These are phyloP conservation scores for Eubucco bourcierii DNA, from an alignment of 2,113 vertebrate species.

Conservation along the genomic window DNA sequence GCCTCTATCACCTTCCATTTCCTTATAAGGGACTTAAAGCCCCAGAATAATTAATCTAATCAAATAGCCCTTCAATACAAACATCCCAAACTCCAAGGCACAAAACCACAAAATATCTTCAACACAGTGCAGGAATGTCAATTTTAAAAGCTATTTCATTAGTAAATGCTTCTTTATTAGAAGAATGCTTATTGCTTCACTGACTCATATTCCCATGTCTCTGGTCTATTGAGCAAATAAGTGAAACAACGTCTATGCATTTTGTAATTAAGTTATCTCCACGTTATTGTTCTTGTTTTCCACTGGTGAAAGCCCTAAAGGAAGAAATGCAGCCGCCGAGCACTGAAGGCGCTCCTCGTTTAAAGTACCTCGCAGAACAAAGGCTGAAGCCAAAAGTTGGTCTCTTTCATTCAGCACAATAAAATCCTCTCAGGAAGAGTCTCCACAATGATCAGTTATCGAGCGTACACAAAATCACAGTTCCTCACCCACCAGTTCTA, in stretches of 20 bases:
- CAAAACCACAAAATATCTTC: background rate
- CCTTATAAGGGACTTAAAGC: background rate
- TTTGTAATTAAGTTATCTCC: slow-evolving; percentile 44
- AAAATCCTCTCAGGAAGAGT: background rate
- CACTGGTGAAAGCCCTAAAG: background rate
- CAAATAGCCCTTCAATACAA: background rate
- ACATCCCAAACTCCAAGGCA: background rate
- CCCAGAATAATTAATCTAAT: background rate
- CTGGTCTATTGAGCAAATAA: background rate
- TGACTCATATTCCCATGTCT: background rate
- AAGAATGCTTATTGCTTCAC: background rate
- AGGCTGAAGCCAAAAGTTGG: slow-evolving; percentile 1
- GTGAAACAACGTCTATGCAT: slow-evolving; percentile 7
- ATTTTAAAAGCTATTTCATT: background rate
- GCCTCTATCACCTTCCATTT: background rate
- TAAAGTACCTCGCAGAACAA: slow-evolving; percentile 20
- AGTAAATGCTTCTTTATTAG: background rate
- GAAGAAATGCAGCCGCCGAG: background rate
- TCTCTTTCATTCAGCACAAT: background rate
- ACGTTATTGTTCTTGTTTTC: background rate
- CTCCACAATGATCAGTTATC: background rate
- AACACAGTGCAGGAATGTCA: background rate
- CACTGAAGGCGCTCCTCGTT: background rate
- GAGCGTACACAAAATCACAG: background rate
- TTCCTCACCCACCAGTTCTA: background rate